Evolutionary conservation across 2,113 vertebrate genomes (phyloP).

Genomic region (Sylvia atricapilla): DNA sequence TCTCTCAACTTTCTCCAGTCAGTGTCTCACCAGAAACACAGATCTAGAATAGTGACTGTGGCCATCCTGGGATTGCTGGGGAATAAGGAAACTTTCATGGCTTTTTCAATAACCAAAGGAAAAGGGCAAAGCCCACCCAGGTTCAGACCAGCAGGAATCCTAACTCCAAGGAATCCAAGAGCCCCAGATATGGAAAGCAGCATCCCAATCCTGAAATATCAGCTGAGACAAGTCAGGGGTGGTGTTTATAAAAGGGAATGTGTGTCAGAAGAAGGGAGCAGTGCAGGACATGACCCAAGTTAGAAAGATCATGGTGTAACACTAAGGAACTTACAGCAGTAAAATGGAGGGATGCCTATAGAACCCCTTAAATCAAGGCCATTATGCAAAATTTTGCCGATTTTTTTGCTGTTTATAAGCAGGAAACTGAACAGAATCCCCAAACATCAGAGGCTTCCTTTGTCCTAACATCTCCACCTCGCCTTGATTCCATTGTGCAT

Average conservation of each 20-base stretch:
- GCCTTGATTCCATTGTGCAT: not conserved
- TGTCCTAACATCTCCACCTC: not conserved
- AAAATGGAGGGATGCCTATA: not conserved
- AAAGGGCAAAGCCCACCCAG: not conserved
- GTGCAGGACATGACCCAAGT: not conserved
- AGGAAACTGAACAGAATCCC: not conserved
- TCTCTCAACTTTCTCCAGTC: not conserved
- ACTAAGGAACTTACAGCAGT: not conserved
- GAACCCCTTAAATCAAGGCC: not conserved
- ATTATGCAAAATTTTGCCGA: not conserved
- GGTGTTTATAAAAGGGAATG: not conserved
- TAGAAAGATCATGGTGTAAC: not conserved
- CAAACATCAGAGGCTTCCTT: not conserved
- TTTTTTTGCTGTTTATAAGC: not conserved
- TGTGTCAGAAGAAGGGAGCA: not conserved
- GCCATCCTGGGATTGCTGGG: not conserved
- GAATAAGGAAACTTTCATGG: not conserved
- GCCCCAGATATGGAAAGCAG: not conserved
- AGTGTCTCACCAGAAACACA: not conserved
- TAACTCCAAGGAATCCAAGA: not conserved
- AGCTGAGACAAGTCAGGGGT: not conserved
- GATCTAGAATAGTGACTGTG: too few species aligned
- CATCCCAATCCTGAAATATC: not conserved
- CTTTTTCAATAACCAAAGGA: not conserved
- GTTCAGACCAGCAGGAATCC: not conserved